Conservation (phyloP, 1,140 invertebrate species). For the Agrypnia vestita region DNA sequence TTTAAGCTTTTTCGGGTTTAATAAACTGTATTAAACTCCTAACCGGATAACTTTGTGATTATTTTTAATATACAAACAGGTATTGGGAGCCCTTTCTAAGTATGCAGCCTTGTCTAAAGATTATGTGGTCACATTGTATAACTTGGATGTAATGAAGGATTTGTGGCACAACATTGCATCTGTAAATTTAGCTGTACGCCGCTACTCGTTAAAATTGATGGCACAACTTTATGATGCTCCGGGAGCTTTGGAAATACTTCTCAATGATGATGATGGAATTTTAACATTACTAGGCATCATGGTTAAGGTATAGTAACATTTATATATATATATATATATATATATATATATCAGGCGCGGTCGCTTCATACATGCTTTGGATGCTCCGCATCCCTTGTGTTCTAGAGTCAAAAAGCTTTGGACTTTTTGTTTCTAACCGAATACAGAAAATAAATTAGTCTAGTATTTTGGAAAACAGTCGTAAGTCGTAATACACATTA, state of each 20-base stretch:
- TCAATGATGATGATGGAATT: constrained; percentile 25
- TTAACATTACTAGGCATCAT: constrained; percentile 4
- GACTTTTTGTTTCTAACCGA: too few relatives aligned
- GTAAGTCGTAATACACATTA: too few relatives aligned
- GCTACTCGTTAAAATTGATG: constrained; percentile 42
- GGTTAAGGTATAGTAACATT: constrained; percentile 16
- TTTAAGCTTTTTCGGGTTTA: too few relatives aligned
- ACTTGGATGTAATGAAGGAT: constrained; percentile 1
- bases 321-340: too few relatives aligned
- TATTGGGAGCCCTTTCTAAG: constrained; percentile 40
- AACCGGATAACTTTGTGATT: too few relatives aligned
- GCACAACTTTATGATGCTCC: constrained; percentile 27
- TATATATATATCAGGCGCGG: too few relatives aligned
- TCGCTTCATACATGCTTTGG: too few relatives aligned
- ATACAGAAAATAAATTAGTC: too few relatives aligned
- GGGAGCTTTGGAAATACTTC: constrained; percentile 24
- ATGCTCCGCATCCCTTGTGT: too few relatives aligned
- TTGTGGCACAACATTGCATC: background rate
- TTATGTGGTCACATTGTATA: constrained; percentile 23
- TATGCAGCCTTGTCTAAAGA: constrained; percentile 19
- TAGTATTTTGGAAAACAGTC: too few relatives aligned
- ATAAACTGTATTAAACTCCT: too few relatives aligned
- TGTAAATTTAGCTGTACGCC: constrained; percentile 15
- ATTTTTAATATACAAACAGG: constrained; percentile 30
- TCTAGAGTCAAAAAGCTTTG: too few relatives aligned